Base-by-base conservation (phyloP, 2,888 invertebrate species). In the Phaedon cochleariae region DNA sequence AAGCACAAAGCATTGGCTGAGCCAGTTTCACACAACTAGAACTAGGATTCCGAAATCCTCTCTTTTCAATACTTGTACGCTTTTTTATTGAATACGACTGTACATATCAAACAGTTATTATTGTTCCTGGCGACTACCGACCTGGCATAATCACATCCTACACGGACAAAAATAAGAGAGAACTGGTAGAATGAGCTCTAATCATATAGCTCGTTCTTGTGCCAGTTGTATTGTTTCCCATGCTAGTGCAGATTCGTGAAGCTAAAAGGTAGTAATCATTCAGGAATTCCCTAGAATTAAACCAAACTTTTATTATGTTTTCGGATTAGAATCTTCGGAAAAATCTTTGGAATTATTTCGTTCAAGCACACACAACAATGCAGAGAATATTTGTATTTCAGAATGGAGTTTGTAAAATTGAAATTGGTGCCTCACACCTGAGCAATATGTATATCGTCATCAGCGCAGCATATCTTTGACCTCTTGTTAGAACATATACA, bases 141-240 rank as follows among this genome's bases (percentile, higher is more conserved):
- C 15, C 41, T 12, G 3, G 15, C 41, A 41, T 41, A 41, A 21
- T 31, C 15, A 10, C 18, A 48, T 2, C 37, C 18, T 18, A 21
- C 29, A 52, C 15, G 41, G 60, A 55, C 20, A 52, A 65, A 65
- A 62, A 62, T 55, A 41, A 65, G 59, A 64, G 69, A 66, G 68
- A 69, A 72, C 69, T 70, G 62, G 51, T 49, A 60, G 48, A 57
- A 46, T 49, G 29, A 22, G 41, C 59, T 62, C 52, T 67, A 69
- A 69, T 69, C 60, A 67, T 53, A 66, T 49, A 52, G 59, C 41
- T 52, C 57, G 29, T 59, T 69, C 62, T 58, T 65, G 45, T 59
- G 69, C 46, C 69, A 69, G 69, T 60, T 67, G 69, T 45, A 46
- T 21, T 29, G 60, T 62, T 69, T 69, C 69, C 53, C 69, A 69